phyloP scores from a whole-genome alignment of 2,113 vertebrate genomes.

The Pseudopodoces humilis region DNA sequence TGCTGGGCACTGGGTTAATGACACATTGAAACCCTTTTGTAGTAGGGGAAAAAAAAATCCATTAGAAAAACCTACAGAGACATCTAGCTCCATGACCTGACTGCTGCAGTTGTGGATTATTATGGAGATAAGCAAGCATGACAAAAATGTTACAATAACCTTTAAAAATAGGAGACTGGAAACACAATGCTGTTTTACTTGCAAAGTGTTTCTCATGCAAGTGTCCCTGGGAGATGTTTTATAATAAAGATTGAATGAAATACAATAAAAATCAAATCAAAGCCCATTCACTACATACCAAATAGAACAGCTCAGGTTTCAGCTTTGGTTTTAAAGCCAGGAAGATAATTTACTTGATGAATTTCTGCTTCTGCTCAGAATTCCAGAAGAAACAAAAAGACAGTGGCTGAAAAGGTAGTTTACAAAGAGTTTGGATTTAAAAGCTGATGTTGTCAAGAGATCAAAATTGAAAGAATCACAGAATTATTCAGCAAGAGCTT shows the following conservation, averaged over 20 bases:
- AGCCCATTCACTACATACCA: constrained; percentile 15
- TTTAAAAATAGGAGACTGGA: not conserved
- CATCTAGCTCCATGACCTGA: constrained; percentile 28
- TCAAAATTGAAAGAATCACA: not conserved
- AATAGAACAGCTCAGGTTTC: constrained; percentile 33
- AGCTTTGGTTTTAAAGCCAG: constrained; percentile 29
- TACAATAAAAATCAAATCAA: constrained; percentile 55
- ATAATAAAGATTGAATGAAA: constrained; percentile 44
- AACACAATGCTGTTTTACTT: constrained; percentile 9
- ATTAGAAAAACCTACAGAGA: constrained; percentile 48
- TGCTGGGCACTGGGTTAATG: constrained; percentile 46
- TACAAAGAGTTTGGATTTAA: not conserved
- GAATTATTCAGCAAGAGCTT: constrained; percentile 7
- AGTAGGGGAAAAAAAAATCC: not conserved
- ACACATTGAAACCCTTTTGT: constrained; percentile 7
- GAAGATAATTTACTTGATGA: not conserved
- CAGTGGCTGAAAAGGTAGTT: not conserved
- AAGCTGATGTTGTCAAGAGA: not conserved
- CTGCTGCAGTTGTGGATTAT: not conserved
- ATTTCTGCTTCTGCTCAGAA: constrained; percentile 9
- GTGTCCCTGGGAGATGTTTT: constrained; percentile 53
- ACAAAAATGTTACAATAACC: constrained; percentile 7
- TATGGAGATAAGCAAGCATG: not conserved
- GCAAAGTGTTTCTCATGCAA: constrained; percentile 5
- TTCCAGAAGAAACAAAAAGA: not conserved